phyloP scores from a whole-genome alignment of 2,113 vertebrate species.

The Nipponia nippon region DNA sequence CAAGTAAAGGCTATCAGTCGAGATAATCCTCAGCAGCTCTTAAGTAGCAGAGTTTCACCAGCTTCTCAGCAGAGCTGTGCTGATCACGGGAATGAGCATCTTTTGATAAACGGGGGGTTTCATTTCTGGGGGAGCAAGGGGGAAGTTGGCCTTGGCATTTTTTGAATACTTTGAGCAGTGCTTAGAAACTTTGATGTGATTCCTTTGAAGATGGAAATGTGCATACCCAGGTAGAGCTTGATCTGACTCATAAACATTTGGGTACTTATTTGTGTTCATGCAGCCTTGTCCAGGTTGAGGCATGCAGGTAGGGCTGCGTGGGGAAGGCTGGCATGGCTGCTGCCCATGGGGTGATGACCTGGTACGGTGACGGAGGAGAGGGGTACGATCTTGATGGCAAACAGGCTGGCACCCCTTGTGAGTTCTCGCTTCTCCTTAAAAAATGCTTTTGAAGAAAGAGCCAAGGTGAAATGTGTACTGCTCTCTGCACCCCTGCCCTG shows the following conservation, averaged over 20 bases:
- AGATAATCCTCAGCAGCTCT: not conserved
- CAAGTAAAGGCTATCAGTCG: not conserved
- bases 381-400: fast-evolving
- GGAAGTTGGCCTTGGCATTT: not conserved
- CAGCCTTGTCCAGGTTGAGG: not conserved
- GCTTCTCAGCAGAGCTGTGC: not conserved
- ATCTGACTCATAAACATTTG: not conserved
- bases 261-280: fast-evolving
- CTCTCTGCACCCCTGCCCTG: not conserved
- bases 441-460: not conserved
- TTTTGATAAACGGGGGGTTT: not conserved
- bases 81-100: not conserved
- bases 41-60: not conserved
- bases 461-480: not conserved
- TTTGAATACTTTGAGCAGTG: not conserved
- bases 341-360: not conserved
- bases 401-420: fast-evolving
- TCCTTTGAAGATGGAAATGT: not conserved
- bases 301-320: fast-evolving
- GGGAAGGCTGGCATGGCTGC: not conserved
- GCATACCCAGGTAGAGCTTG: not conserved
- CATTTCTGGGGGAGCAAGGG: not conserved
- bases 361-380: not conserved
- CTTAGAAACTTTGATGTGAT: not conserved
- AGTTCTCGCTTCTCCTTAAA: not conserved